phyloP scores from a whole-genome alignment of 2,797 vertebrate genomes.

The Malurus leucopterus region DNA sequence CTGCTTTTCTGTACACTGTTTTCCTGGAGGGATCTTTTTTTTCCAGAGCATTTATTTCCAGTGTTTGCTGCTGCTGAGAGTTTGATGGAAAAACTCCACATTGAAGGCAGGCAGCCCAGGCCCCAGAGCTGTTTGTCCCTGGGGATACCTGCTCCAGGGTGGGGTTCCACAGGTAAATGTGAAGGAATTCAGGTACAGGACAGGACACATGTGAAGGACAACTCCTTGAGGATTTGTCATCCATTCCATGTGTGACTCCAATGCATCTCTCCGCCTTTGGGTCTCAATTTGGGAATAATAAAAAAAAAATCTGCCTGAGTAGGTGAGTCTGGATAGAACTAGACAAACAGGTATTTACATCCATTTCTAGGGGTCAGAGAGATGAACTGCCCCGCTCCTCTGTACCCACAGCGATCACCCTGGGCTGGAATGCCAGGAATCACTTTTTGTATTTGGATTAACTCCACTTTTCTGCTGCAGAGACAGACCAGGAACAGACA shows the following conservation, averaged over 20 bases:
- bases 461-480: not conserved
- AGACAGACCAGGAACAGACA: not conserved
- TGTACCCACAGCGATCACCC: not conserved
- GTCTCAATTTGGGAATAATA: not conserved
- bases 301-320: too few relatives aligned
- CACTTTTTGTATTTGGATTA: not conserved
- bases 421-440: not conserved
- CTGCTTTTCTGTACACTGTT: not conserved
- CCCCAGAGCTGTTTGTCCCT: not conserved
- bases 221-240: not conserved
- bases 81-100: not conserved
- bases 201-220: fast-evolving
- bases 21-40: not conserved
- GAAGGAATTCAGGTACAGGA: fast-evolving
- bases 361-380: not conserved
- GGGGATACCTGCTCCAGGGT: not conserved
- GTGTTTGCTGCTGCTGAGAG: not conserved
- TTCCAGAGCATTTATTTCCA: slow-evolving; percentile 9
- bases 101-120: not conserved
- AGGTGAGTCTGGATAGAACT: not conserved
- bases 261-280: fast-evolving
- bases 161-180: too few relatives aligned
- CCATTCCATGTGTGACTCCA: fast-evolving
- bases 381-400: fast-evolving
- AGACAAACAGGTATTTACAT: not conserved